Evolutionary conservation across 2,888 invertebrate genomes (phyloP), one percentile per base, ranked within the genome.

Genomic region (Caenorhabditis sp.): DNA sequence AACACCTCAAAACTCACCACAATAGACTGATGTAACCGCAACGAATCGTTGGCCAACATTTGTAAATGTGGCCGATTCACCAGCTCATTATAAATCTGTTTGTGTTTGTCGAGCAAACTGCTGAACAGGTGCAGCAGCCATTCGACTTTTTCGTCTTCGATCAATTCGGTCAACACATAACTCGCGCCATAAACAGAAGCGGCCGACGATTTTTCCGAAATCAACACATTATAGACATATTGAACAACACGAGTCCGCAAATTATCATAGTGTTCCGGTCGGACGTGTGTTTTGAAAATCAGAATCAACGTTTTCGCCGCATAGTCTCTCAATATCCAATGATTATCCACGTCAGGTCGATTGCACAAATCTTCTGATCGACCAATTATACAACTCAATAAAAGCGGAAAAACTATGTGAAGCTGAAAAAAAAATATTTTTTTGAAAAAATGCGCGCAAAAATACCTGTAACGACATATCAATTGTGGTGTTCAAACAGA

Each of bases 281-380:
- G 61, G 12, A 70, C 53, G 37, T 75, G 75, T 8, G 62, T 67
- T 49, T 70, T 63, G 58, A n/a, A 73, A 58, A 57, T 50, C 10
- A 27, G 4, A 27, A 24, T 1, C 27, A 50, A 17, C 43, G 81
- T 81, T 53, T 76, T 78, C 1, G 70, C 61, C 12, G 81, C 69
- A 54, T 75, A 81, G 49, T 81, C 81, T 23, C 81, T 57, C 14
- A 81, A 60, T 1, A 79, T 78, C 80, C 80, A 81, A 59, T 81
- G 81, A 53, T 78, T 81, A 53, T 81, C 81, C 10, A 58, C 58
- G 10, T 76, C 76, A 6, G 76, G 78, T 36, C 76, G 65, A 4
- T 67, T 23, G 68, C 80, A 81, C 23, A 81, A 63, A 24, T 73
- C 67, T 2, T 43, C 43, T 17, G 43, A 43, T 68, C 59, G n/a